Evolutionary conservation across 2,113 vertebrate genomes (phyloP).

Genomic region (Rhea americana): DNA sequence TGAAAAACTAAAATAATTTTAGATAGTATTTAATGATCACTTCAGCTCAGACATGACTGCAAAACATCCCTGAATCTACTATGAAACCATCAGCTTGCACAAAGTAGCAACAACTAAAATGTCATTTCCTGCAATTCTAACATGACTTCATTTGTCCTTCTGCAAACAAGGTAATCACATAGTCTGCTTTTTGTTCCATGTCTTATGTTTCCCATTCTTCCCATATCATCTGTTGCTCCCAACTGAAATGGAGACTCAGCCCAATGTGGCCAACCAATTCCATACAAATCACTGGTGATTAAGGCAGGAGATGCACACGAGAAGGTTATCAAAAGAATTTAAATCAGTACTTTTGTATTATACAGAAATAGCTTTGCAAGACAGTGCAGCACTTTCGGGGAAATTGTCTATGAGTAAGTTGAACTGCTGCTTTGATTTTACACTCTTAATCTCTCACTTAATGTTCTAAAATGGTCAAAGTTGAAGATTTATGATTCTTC

Average conservation of each 20-base stretch:
- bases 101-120: background rate
- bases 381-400: background rate
- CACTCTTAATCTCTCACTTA: background rate
- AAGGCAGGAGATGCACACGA: background rate
- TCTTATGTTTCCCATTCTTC: background rate
- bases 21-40: fast-evolving
- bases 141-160: background rate
- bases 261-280: background rate
- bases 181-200: background rate
- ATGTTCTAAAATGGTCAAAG: background rate
- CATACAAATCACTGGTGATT: background rate
- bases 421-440: background rate
- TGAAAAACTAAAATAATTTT: background rate
- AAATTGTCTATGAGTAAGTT: background rate
- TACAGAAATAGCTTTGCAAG: background rate
- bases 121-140: background rate
- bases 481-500: background rate
- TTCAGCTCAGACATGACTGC: background rate
- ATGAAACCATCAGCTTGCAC: background rate
- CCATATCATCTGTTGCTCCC: background rate
- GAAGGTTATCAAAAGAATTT: background rate
- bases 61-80: background rate
- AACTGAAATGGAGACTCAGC: background rate
- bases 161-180: background rate
- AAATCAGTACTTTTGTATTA: background rate